These are phyloP conservation scores for Lepidothrix coronata DNA, from an alignment of 2,113 vertebrate genomes.

Conservation along the genomic window DNA sequence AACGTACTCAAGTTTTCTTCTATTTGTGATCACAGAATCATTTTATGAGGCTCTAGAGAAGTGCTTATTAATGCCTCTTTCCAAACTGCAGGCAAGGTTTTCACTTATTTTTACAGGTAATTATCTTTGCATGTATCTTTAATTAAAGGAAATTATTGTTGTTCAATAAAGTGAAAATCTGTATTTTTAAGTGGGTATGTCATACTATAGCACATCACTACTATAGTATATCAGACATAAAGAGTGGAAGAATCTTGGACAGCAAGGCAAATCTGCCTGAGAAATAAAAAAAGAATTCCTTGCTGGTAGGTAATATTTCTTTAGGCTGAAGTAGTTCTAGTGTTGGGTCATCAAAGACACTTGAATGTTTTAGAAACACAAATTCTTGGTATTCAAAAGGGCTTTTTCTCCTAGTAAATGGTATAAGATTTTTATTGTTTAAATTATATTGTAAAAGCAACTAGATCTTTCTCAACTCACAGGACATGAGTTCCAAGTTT, in stretches of 20 bases:
- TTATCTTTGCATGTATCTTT: background rate
- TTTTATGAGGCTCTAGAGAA: background rate
- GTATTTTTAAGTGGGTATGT: background rate
- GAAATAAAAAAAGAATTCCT: background rate
- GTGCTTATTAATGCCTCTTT: background rate
- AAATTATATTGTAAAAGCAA: background rate
- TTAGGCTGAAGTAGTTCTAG: background rate
- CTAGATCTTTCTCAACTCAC: background rate
- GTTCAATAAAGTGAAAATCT: background rate
- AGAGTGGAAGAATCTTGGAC: background rate
- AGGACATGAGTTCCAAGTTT: background rate
- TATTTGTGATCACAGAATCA: background rate
- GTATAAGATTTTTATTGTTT: background rate
- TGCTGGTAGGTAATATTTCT: background rate
- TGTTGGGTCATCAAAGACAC: background rate
- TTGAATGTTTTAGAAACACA: background rate
- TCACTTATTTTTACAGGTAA: background rate
- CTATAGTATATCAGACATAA: background rate
- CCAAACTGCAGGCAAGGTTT: background rate
- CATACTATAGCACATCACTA: background rate
- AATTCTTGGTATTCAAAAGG: background rate
- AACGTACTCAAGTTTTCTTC: background rate
- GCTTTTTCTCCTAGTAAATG: background rate
- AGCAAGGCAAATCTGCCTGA: background rate
- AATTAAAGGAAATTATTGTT: background rate